These are phyloP conservation scores for Ethmia dodecea DNA, from an alignment of 2,888 invertebrate species.

Conservation along the genomic window DNA sequence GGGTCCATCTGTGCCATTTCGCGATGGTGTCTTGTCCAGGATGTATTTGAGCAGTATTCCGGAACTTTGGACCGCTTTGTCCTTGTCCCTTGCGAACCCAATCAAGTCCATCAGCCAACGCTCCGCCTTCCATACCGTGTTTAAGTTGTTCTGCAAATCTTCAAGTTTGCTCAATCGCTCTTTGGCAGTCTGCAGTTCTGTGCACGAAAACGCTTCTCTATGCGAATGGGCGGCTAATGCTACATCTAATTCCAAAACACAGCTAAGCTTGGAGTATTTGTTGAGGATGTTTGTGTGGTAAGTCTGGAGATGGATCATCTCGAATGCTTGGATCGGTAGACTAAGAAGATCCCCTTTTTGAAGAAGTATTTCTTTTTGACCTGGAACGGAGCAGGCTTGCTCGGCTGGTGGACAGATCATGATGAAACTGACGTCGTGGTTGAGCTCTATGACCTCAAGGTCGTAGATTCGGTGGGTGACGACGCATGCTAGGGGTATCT, in stretches of 20 bases:
- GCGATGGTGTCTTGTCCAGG: slow-evolving; percentile 50
- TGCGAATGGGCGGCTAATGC: slow-evolving; percentile 95
- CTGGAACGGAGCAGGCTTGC: slow-evolving; percentile 93
- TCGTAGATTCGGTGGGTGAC: slow-evolving; percentile 91
- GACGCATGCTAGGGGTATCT: slow-evolving; percentile 83
- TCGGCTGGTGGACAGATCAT: slow-evolving; percentile 95
- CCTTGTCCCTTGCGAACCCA: slow-evolving; percentile 91
- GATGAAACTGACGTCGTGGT: slow-evolving; percentile 92
- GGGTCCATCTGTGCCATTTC: slow-evolving; percentile 38
- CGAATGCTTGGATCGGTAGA: slow-evolving; percentile 94
- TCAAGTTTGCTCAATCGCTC: slow-evolving; percentile 89
- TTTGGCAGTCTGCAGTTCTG: slow-evolving; percentile 91
- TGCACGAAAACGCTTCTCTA: slow-evolving; percentile 95
- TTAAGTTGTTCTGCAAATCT: slow-evolving; percentile 90
- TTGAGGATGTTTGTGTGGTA: slow-evolving; percentile 94
- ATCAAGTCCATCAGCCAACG: slow-evolving; percentile 98
- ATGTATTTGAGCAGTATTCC: slow-evolving; percentile 67
- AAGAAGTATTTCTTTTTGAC: slow-evolving; percentile 89
- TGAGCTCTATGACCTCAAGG: slow-evolving; percentile 95
- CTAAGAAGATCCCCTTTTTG: slow-evolving; percentile 92
- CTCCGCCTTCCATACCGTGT: slow-evolving; percentile 94
- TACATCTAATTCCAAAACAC: slow-evolving; percentile 94
- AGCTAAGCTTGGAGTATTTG: slow-evolving; percentile 94
- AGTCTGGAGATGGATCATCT: slow-evolving; percentile 96
- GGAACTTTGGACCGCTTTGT: slow-evolving; percentile 59